Conservation (phyloP, 2,797 vertebrate genomes). For the Peromyscus melanophrys region DNA sequence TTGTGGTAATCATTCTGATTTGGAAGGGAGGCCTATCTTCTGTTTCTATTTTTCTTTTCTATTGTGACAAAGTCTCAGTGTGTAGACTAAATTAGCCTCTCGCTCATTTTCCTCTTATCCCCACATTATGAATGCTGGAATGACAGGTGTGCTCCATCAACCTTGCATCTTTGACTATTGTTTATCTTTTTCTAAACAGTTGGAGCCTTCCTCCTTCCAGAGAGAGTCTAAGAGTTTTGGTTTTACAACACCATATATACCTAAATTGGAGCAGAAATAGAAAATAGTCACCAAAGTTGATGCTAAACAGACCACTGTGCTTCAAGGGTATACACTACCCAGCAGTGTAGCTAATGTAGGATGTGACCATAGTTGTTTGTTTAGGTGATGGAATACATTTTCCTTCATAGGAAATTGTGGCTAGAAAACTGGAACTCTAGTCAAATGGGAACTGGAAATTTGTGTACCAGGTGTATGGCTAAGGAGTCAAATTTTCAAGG, state of each 20-base stretch:
- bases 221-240: neutral
- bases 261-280: neutral
- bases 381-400: constrained; percentile 65
- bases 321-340: neutral
- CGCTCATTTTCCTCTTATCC: too few species aligned
- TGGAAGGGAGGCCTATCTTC: neutral
- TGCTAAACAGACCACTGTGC: neutral
- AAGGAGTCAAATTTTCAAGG: constrained; percentile 65
- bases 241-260: neutral
- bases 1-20: neutral
- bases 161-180: neutral
- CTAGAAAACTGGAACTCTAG: constrained; percentile 62
- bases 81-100: too few species aligned
- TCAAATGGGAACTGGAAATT: constrained; percentile 77
- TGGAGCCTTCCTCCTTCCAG: neutral
- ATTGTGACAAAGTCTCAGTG: neutral
- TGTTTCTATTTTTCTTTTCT: neutral
- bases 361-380: constrained; percentile 43
- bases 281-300: neutral
- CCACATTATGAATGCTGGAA: neutral
- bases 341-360: neutral
- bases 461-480: constrained; percentile 43
- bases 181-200: neutral
- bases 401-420: constrained; percentile 59
- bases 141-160: neutral